A percentile compares a stretch with the other conserved stretches of the same genome.
Evolutionary conservation across 1,140 invertebrate species (phyloP).

Genomic region (Tetragnatha versicolor): DNA sequence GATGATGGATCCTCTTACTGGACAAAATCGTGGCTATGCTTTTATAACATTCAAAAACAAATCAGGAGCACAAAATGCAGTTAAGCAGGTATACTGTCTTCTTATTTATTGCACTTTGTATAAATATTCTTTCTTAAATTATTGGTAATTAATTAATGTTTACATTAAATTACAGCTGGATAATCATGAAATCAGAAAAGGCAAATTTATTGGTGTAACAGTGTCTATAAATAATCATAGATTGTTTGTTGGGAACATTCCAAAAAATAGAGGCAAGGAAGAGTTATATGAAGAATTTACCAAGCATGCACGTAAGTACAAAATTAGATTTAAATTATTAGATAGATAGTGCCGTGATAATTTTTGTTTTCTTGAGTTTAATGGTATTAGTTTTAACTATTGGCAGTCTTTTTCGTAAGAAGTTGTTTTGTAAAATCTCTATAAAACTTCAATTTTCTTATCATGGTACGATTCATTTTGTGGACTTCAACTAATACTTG

Average conservation of each 20-base stretch:
- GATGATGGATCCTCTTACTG: constrained; percentile 99
- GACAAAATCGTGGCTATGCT: constrained; percentile 96
- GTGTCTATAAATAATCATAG: constrained; percentile 99
- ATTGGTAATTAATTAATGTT: background rate
- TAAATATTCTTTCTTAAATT: background rate
- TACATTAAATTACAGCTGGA: constrained; percentile 46
- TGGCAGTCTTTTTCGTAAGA: no score
- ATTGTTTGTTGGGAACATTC: constrained; percentile 99
- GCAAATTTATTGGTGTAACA: constrained; percentile 99
- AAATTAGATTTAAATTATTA: background rate
- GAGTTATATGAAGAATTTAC: constrained; percentile 99
- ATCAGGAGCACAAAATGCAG: constrained; percentile 90
- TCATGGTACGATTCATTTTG: no score
- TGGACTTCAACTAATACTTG: no score
- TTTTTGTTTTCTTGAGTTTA: background rate
- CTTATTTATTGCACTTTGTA: background rate
- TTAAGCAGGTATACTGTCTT: constrained; percentile 81
- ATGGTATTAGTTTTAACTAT: no score
- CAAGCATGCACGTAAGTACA: constrained; percentile 96
- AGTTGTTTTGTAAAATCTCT: no score
- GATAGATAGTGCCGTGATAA: background rate
- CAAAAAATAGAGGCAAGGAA: constrained; percentile 99
- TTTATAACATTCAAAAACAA: constrained; percentile 97
- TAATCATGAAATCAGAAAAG: constrained; percentile 95
- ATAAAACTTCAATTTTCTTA: no score